Percentiles rank a stretch among this genome's conserved stretches.
Conservation (phyloP, 2,113 vertebrate genomes). For the Phocoena phocoena region DNA sequence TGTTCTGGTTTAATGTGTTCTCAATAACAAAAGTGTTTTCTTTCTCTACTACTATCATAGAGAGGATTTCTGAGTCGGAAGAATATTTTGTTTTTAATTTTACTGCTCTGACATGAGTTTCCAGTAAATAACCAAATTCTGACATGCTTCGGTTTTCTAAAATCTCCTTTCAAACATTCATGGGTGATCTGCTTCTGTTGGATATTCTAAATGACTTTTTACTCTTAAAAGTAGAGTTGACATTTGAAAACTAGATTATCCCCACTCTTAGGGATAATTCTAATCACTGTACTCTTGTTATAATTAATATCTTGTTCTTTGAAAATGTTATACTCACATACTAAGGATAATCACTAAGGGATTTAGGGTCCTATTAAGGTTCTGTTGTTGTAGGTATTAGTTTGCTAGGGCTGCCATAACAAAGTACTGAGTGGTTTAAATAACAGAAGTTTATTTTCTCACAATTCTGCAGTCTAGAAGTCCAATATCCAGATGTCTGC, state of each 20-base stretch:
- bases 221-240: not conserved
- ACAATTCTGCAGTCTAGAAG: not conserved
- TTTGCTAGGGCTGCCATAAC: not conserved
- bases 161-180: not conserved
- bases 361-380: not conserved
- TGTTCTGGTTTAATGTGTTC: not conserved
- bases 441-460: not conserved
- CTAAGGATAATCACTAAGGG: not conserved
- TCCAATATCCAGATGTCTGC: not conserved
- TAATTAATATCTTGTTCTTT: not conserved
- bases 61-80: not conserved
- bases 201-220: constrained; percentile 1
- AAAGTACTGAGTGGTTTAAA: not conserved
- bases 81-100: not conserved
- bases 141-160: not conserved
- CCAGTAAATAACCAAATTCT: not conserved
- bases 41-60: not conserved
- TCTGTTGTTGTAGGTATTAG: not conserved
- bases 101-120: not conserved
- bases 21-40: not conserved
- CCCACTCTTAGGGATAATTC: not conserved
- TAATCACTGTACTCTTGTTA: not conserved
- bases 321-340: not conserved
- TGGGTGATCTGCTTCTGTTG: not conserved
- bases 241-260: not conserved